phyloP scores from a whole-genome alignment of 2,888 invertebrate genomes.

The Leptogaster cylindrica region DNA sequence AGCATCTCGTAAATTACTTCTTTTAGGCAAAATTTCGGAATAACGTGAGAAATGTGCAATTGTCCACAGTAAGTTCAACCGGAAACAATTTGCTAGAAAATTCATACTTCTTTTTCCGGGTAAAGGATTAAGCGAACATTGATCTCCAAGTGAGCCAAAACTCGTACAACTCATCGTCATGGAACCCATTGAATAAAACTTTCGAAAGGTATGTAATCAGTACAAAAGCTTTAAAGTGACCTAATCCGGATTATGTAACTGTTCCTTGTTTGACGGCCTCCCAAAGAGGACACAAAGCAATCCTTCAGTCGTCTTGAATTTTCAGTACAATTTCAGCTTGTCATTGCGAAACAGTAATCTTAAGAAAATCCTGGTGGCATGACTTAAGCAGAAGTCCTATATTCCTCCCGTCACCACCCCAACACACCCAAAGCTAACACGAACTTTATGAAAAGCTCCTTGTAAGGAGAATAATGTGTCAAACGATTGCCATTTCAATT shows the following conservation, averaged over 20 bases:
- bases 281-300: conserved; percentile 2
- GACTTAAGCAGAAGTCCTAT: conserved; percentile 32
- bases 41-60: too few relatives aligned
- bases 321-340: conserved; percentile 9
- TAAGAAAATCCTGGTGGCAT: conserved; percentile 40
- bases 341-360: conserved; percentile 40
- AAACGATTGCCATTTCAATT: conserved; percentile 44
- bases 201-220: not conserved
- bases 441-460: conserved; percentile 45
- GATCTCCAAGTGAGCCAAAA: too few relatives aligned
- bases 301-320: too few relatives aligned
- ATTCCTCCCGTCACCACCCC: too few relatives aligned
- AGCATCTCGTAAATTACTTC: too few relatives aligned
- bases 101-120: too few relatives aligned
- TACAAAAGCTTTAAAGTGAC: conserved; percentile 1
- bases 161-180: not conserved
- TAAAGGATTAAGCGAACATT: too few relatives aligned
- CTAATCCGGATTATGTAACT: conserved; percentile 6
- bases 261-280: conserved; percentile 5
- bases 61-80: too few relatives aligned
- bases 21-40: too few relatives aligned
- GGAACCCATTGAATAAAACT: not conserved
- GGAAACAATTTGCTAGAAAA: too few relatives aligned
- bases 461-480: conserved; percentile 46
- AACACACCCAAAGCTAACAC: conserved; percentile 36